phyloP scores from a whole-genome alignment of 2,797 vertebrate species.

The Anolis apletophallus region DNA sequence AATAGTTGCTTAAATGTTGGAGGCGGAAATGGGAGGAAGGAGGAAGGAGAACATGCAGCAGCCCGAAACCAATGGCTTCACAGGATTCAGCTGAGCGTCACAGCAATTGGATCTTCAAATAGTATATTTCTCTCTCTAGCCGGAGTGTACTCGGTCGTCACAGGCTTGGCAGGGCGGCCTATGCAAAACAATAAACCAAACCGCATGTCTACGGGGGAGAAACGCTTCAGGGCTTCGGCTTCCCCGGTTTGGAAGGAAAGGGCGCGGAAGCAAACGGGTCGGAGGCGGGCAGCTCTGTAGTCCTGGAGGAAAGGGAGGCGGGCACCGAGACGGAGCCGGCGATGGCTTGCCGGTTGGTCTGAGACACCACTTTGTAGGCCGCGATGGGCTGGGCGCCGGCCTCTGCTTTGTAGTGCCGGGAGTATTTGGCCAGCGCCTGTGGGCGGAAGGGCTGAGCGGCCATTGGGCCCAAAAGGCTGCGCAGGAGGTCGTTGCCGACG shows the following conservation, averaged over 20 bases:
- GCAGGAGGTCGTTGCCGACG: constrained; percentile 58
- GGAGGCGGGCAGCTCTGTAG: constrained; percentile 71
- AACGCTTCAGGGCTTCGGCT: constrained; percentile 83
- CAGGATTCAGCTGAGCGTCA: constrained; percentile 55
- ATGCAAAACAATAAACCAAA: background rate
- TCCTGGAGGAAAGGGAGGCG: constrained; percentile 79
- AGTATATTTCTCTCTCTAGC: background rate
- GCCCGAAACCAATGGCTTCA: constrained; percentile 64
- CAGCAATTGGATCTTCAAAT: constrained; percentile 50
- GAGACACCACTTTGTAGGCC: constrained; percentile 80
- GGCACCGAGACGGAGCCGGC: constrained; percentile 83
- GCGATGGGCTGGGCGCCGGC: constrained; percentile 73
- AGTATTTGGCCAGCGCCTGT: constrained; percentile 91
- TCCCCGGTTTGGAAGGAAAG: constrained; percentile 87
- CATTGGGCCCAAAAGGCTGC: constrained; percentile 51
- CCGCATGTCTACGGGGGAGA: constrained; percentile 23
- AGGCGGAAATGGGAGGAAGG: constrained; percentile 4
- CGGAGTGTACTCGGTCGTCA: constrained; percentile 35
- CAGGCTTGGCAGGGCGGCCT: background rate
- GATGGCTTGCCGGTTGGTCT: constrained; percentile 78
- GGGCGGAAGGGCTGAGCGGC: constrained; percentile 87
- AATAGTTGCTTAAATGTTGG: constrained; percentile 50
- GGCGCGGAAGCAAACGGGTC: constrained; percentile 94
- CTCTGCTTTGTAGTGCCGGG: constrained; percentile 88
- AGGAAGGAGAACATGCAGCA: background rate